Evolutionary conservation across 2,888 invertebrate genomes (phyloP).

Genomic region (Drosophila mercatorum): DNA sequence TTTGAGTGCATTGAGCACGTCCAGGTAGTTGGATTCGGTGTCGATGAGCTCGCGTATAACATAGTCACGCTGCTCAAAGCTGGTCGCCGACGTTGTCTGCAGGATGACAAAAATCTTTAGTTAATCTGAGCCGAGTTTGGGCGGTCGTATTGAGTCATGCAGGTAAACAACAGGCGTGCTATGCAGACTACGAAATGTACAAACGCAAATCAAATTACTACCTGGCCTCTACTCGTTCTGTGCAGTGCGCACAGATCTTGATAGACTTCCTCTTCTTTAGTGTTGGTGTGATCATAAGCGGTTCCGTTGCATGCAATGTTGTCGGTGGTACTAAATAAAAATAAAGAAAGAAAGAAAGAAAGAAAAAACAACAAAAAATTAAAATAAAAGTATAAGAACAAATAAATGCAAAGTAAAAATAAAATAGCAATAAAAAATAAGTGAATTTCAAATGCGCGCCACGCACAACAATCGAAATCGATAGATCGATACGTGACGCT

Average conservation of each 20-base stretch:
- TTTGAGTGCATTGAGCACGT: conserved; percentile 94
- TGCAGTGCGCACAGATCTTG: conserved; percentile 95
- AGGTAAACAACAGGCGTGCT: conserved; percentile 45
- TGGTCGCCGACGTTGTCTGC: conserved; percentile 85
- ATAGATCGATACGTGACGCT: conserved; percentile 19
- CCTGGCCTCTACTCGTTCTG: conserved; percentile 86
- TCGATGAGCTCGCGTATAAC: conserved; percentile 97
- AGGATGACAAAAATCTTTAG: conserved; percentile 22
- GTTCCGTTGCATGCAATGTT: conserved; percentile 85
- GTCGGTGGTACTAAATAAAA: conserved; percentile 86
- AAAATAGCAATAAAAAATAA: too few species aligned
- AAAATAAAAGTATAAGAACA: conserved; percentile 20
- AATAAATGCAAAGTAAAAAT: not conserved
- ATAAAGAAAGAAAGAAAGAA: conserved; percentile 24
- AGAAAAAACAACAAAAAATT: conserved; percentile 21
- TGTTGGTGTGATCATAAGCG: conserved; percentile 84
- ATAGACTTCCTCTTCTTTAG: conserved; percentile 95
- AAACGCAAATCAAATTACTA: conserved; percentile 68
- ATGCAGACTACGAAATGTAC: conserved; percentile 5
- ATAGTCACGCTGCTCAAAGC: conserved; percentile 95
- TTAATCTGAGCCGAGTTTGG: conserved; percentile 21
- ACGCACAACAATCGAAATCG: conserved; percentile 25
- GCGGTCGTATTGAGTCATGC: conserved; percentile 48
- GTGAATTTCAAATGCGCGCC: conserved; percentile 14
- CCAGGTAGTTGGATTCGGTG: conserved; percentile 98